Percentiles rank a stretch among this genome's conserved stretches.
Evolutionary conservation across 2,888 invertebrate species (phyloP).

Genomic region (Keiferia lycopersicella): DNA sequence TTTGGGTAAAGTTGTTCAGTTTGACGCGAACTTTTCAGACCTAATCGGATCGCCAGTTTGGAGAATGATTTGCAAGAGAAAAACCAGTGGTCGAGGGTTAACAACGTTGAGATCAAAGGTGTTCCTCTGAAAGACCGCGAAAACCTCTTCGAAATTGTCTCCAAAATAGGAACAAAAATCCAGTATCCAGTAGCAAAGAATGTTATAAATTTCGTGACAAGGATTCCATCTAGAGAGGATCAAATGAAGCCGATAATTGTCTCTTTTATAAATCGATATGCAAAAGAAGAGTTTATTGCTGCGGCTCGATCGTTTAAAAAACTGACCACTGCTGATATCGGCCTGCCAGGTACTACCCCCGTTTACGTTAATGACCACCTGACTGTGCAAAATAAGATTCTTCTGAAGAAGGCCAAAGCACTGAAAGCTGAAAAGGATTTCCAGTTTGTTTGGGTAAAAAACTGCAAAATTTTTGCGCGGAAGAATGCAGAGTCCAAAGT

Average conservation of each 20-base stretch:
- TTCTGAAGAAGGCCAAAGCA: background rate
- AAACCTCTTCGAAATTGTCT: background rate
- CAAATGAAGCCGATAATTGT: background rate
- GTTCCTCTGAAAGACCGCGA: background rate
- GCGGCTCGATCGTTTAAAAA: background rate
- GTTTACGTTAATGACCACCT: too few relatives aligned
- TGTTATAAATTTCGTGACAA: background rate
- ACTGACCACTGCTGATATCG: background rate
- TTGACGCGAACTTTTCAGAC: too few relatives aligned
- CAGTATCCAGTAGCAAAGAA: background rate
- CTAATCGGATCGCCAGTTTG: background rate
- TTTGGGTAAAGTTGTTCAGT: too few relatives aligned
- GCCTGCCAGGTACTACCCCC: background rate
- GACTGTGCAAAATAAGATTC: too few relatives aligned
- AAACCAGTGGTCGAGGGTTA: background rate
- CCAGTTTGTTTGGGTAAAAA: slow-evolving; percentile 3
- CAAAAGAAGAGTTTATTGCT: slow-evolving; percentile 7
- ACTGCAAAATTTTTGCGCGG: background rate
- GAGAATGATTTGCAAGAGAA: background rate
- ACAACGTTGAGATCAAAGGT: background rate
- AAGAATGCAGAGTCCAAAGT: background rate
- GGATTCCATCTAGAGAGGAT: background rate
- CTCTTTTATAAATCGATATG: background rate
- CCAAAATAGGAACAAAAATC: background rate
- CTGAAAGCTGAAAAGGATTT: background rate